Conservation (phyloP, 2,113 vertebrate genomes). For the Paramisgurnus dabryanus region DNA sequence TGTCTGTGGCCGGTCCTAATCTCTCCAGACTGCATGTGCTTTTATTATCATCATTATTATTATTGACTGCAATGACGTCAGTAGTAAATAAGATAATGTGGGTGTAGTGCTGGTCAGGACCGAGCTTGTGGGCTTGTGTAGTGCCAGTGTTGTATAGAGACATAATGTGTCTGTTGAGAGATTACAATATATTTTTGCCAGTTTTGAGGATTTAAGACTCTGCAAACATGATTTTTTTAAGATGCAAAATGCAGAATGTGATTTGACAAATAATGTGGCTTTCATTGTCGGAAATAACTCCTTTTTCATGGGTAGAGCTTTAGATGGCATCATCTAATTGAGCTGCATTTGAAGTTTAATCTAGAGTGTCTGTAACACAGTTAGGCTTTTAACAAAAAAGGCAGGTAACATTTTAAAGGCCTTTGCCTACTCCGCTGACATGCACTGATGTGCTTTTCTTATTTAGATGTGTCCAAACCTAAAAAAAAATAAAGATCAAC, state of each 20-base stretch:
- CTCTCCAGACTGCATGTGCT: slow-evolving; percentile 20
- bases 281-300: not conserved
- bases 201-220: too few species aligned
- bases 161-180: not conserved
- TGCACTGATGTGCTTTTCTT: not conserved
- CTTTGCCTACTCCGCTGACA: not conserved
- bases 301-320: not conserved
- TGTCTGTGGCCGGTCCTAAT: slow-evolving; percentile 4
- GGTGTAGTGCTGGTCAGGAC: not conserved
- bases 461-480: not conserved
- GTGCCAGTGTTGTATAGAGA: too few species aligned
- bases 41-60: slow-evolving; percentile 8
- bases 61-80: slow-evolving; percentile 1
- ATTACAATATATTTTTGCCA: too few species aligned
- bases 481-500: not conserved
- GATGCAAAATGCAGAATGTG: not conserved
- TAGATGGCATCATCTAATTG: slow-evolving; percentile 30
- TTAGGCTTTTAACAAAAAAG: slow-evolving; percentile 12
- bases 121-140: not conserved
- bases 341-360: slow-evolving; percentile 14
- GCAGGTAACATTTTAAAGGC: slow-evolving; percentile 20
- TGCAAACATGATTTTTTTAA: not conserved
- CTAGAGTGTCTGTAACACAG: not conserved
- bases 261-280: not conserved
- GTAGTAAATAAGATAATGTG: not conserved